Percentiles rank a stretch among this genome's conserved stretches.
Evolutionary conservation across 2,888 invertebrate genomes (phyloP).

Genomic region (Leptura quadrifasciata): DNA sequence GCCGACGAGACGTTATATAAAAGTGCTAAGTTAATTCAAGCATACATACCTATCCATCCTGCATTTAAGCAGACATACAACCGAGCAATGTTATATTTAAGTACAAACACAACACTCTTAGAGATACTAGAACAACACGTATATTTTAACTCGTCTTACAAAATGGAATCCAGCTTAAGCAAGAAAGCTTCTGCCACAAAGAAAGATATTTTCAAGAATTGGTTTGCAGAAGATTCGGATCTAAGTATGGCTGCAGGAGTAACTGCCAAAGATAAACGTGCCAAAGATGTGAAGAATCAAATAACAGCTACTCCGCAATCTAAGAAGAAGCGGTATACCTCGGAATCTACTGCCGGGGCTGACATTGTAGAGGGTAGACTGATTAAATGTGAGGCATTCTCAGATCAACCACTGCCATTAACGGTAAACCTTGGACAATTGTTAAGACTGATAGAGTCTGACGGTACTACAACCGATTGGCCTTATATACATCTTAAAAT

Average conservation of each 20-base stretch:
- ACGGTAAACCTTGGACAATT: slow-evolving; percentile 71
- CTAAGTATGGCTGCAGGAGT: slow-evolving; percentile 89
- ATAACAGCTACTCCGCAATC: slow-evolving; percentile 69
- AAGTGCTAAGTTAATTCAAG: slow-evolving; percentile 67
- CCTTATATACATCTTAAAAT: slow-evolving; percentile 72
- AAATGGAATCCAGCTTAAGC: slow-evolving; percentile 57
- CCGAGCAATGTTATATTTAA: slow-evolving; percentile 83
- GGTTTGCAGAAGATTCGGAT: slow-evolving; percentile 73
- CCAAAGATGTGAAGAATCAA: slow-evolving; percentile 87
- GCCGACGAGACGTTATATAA: slow-evolving; percentile 72
- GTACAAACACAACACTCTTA: slow-evolving; percentile 84
- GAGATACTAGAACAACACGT: slow-evolving; percentile 82
- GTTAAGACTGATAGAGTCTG: slow-evolving; percentile 68
- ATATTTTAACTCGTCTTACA: slow-evolving; percentile 68
- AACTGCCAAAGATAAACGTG: slow-evolving; percentile 91
- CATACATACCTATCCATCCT: slow-evolving; percentile 77
- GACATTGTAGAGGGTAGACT: slow-evolving; percentile 69
- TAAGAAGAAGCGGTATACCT: slow-evolving; percentile 69
- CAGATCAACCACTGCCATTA: slow-evolving; percentile 70
- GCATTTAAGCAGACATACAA: slow-evolving; percentile 84
- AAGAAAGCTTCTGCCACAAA: slow-evolving; percentile 55
- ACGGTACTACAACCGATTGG: slow-evolving; percentile 69
- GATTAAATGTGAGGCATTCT: slow-evolving; percentile 69
- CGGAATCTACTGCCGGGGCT: slow-evolving; percentile 45
- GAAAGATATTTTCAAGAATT: slow-evolving; percentile 68